Base-by-base conservation (phyloP, 2,888 invertebrate genomes). In the Endomychus coccineus region DNA sequence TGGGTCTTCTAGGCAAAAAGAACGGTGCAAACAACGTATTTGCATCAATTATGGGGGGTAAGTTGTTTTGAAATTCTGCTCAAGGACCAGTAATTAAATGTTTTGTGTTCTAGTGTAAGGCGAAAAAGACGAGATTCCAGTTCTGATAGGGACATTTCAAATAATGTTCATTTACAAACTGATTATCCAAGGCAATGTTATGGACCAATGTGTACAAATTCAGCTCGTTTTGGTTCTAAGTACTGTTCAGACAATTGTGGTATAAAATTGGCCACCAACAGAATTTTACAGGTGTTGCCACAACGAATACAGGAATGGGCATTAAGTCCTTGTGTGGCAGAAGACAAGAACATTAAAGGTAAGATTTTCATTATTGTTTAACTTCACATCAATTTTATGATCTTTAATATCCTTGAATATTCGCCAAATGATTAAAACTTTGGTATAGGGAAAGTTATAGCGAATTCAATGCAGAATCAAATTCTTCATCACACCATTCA, bases 191-290 rank as follows among this genome's bases (percentile, higher is more conserved):
- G 83, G 1, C 96, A 97, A 56, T 98, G 97, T 62, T 85, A 84
- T 58, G 96, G 96, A 0, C 95, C 94, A 0, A 78, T 80, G 34
- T 98, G 98, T 63, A 73, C 74, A 0, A 76, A 80, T 39, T 78
- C 80, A 22, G 87, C 95, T 0, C 71, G 83, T 9, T 74, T 64
- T 44, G 70, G 75, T 1, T 92, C 91, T 40, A 96, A 96, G 67
- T 97, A 96, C 59, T 97, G 97, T 59, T 85, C 88, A 4, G 81
- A 92, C 46, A 80, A 83, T 46, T 97, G 96, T 61, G 96, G 96
- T 0, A 74, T 91, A 55, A 79, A 83, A 54, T 70, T 97, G 15
- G 95, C 96, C 0, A 83, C 84, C 0, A 81, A 79, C 27, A 72
- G 90, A 51, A 87, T 91, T 46, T 84, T 84, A 55, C 83, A 86